phyloP scores from a whole-genome alignment of 2,888 invertebrate genomes.

The Ichneumon xanthorius region DNA sequence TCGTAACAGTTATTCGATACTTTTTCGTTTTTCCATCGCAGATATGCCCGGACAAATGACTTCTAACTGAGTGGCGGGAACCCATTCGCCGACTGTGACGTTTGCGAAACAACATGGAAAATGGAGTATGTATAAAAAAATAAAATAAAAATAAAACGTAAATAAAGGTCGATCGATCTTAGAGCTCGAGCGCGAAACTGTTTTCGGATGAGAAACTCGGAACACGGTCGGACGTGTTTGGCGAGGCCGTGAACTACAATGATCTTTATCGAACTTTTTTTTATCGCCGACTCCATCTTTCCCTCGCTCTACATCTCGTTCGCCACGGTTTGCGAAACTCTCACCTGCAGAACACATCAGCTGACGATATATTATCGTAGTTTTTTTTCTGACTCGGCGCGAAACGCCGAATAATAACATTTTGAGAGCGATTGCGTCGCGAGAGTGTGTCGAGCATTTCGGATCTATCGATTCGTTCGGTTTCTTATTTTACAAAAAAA shows the following conservation, averaged over 20 bases:
- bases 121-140: not conserved
- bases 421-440: not conserved
- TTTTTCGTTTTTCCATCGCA: not conserved
- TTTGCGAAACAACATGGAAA: not conserved
- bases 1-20: not conserved
- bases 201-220: constrained; percentile 33
- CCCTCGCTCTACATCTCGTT: not conserved
- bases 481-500: not conserved
- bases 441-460: constrained; percentile 27
- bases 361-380: not conserved
- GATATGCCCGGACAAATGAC: not conserved
- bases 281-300: not conserved
- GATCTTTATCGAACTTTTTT: constrained; percentile 53
- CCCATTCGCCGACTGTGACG: not conserved
- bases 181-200: constrained; percentile 28
- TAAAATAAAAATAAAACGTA: not conserved
- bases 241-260: constrained; percentile 27
- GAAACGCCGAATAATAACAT: not conserved
- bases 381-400: not conserved
- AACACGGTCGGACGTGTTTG: constrained; percentile 2
- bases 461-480: constrained; percentile 19
- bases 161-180: constrained; percentile 7
- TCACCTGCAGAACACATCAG: not conserved
- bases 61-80: not conserved
- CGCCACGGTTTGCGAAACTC: not conserved